Conservation (phyloP, 2,888 invertebrate species). For the Cryptophagus acutangulus region DNA sequence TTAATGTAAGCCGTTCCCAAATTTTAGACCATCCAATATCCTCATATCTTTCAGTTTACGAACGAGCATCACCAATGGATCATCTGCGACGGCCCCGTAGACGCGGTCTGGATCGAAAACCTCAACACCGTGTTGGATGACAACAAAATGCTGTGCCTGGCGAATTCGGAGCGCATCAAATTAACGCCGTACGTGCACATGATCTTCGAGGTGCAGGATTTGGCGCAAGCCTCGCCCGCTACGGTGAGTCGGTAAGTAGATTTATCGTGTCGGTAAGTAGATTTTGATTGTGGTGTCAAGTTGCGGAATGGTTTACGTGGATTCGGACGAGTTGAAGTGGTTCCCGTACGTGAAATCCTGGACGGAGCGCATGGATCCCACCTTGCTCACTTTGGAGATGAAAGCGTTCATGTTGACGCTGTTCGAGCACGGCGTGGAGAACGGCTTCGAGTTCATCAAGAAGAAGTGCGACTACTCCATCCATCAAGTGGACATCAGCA, state of each 20-base stretch:
- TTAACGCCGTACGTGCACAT: slow-evolving; percentile 84
- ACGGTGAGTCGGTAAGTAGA: slow-evolving; percentile 69
- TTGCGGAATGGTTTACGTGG: slow-evolving; percentile 88
- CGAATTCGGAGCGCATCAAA: slow-evolving; percentile 87
- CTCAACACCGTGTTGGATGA: slow-evolving; percentile 90
- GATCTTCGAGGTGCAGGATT: slow-evolving; percentile 81
- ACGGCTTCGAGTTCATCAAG: slow-evolving; percentile 62
- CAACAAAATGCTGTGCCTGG: slow-evolving; percentile 88
- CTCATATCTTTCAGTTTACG: slow-evolving; percentile 42
- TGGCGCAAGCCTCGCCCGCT: slow-evolving; percentile 86
- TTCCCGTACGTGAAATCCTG: slow-evolving; percentile 76
- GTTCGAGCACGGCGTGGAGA: slow-evolving; percentile 61
- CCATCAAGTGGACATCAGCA: slow-evolving; percentile 72
- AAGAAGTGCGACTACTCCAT: slow-evolving; percentile 69
- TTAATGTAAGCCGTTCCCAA: slow-evolving; percentile 46
- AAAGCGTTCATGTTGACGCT: slow-evolving; percentile 61
- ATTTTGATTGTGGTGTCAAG: no score
- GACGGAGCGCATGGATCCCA: slow-evolving; percentile 55
- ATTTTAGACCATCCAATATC: no score
- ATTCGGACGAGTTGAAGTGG: slow-evolving; percentile 78
- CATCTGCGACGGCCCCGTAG: slow-evolving; percentile 87
- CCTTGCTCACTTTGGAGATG: slow-evolving; percentile 53
- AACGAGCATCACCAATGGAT: slow-evolving; percentile 83
- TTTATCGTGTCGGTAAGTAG: no score
- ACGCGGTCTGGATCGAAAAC: slow-evolving; percentile 92